Base-by-base conservation (phyloP, 2,888 invertebrate species). In the Eupithecia dodoneata region DNA sequence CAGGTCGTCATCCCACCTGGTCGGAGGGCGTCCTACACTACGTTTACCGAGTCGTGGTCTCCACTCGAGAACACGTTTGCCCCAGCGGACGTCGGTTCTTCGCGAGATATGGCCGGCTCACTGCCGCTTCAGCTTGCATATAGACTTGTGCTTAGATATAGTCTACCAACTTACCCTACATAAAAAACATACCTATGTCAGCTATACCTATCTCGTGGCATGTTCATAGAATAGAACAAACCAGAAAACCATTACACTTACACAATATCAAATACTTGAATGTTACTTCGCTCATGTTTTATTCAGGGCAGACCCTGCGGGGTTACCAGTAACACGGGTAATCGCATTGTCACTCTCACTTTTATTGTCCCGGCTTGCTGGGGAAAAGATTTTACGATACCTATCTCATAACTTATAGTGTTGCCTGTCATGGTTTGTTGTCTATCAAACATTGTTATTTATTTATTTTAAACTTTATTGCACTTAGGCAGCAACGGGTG, bases 231-330 rank as follows among this genome's bases (percentile, higher is more conserved):
- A 45, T 12, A 55, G 42, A 44, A 55, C 44, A 2, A 44, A 44
- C 72, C 59, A 18, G 44, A 72, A 72, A 72, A 75, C 71, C 75
- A 78, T 81, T 77, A 80, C 79, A 75, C 74, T 76, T 73, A 67
- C 81, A 75, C 81, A 75, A 76, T 83, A 83, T 83, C 81, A 82
- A 82, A 66, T 66, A 66, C 66, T 66, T 66, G 42, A 42, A 42
- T 42, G 66, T 42, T 42, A 66, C 42, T 66, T 72, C 59, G 76
- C 75, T 84, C 82, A 84, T 84, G 76, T 84, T 80, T 83, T 83
- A 84, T 84, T 84, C 83, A 84, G 77, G 75, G 66, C 78, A 75
- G 79, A 80, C 74, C 79, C 72, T 75, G 79, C 71, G 72, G 80
- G 78, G 82, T 76, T 80, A 77, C 82, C 77, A 75, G 72, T 30